Evolutionary conservation across 2,113 vertebrate species (phyloP), one percentile per base, ranked within the genome.

Genomic region (Orcinus orca): DNA sequence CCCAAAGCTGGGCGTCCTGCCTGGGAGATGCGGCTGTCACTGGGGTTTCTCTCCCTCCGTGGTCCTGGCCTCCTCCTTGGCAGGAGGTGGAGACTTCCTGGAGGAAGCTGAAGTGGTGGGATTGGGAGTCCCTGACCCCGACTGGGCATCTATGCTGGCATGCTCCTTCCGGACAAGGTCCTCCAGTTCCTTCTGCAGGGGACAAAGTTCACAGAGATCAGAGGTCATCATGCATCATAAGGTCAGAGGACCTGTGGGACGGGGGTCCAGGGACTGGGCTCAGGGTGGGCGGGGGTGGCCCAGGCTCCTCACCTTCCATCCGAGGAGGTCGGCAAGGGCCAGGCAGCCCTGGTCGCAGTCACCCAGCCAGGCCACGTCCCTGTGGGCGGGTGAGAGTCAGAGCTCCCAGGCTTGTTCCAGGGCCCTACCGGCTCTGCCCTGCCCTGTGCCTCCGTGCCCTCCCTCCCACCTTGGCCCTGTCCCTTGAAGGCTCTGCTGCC

Each of bases 321-420:
- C 99, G 5, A 99, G 97, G 93, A 99, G 98, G 4, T 99, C 99
- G 0, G 99, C 99, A 0, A 99, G 98, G 63, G 99, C 99, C 98
- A 99, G 94, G 97, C 99, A 99, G 92, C 99, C 99, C 4, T 99
- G 99, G 77, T 99, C 99, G 65, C 99, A 99, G 23, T 99, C 98
- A 80, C 99, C 99, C 82, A 99, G 98, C 97, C 99, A 99, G 92
- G 99, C 99, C 41, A 99, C 99, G 4, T 99, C 99, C 98, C 99
- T 99, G 97, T 3, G 20, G 67, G 15, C 0, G 8, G 41, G 55
- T 5, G 9, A 38, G 9, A 36, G 50, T 95, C 73, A 85, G 67
- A 17, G 44, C 36, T 1, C 15, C 29, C 13, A 33, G 50, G 26
- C 68, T 14, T 6, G 14, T 67, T 8, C 50, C 17, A 12, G 9